Base-by-base conservation (phyloP, 2,113 vertebrate species). In the Lepus europaeus region DNA sequence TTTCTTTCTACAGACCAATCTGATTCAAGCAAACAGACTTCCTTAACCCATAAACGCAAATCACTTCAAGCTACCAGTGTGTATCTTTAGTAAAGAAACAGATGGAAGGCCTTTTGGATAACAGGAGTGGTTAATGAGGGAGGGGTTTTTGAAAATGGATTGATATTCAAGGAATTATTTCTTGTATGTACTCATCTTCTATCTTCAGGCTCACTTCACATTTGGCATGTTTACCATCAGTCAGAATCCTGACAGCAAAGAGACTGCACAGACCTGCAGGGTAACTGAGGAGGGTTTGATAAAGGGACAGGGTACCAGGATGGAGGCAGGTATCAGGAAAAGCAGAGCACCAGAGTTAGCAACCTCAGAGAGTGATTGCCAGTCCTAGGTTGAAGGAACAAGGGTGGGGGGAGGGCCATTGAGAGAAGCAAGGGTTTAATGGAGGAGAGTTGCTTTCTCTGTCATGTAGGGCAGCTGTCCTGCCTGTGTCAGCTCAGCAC, bases 201-300 rank as follows among this genome's bases (percentile, higher is more conserved):
- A 23, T 90, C 74, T 64, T 27, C 31, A 90, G 86, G 39, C 49
- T 63, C 74, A 20, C 23, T 88, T 84, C 16, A 63, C 63, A 86
- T 53, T 85, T 90, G 39, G 53, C 53, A 72, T n/a, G 63, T 85
- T 2, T 49, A 63, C 0, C 36, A 73, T 92, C 86, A 39, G 39
- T 82, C 51, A 93, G 77, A 85, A 59, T 73, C 29, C 66, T 90
- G n/a, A 27, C 23, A 39, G 56, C 77, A 94, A 93, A 82, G 12
- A 89, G 61, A 74, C 16, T 63, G 45, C 51, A 11, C 2, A 25
- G 19, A 56, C 68, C 31, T 49, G 59, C 1, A 87, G 51, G 36
- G 31, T 79, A 39, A 89, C 0, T 74, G 53, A 61, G 11, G n/a
- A 91, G 25, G 29, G 53, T 70, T 84, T 87, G 61, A 27, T 39